Evolutionary conservation across 1,140 invertebrate species (phyloP).

Genomic region (Charaxes varanes): DNA sequence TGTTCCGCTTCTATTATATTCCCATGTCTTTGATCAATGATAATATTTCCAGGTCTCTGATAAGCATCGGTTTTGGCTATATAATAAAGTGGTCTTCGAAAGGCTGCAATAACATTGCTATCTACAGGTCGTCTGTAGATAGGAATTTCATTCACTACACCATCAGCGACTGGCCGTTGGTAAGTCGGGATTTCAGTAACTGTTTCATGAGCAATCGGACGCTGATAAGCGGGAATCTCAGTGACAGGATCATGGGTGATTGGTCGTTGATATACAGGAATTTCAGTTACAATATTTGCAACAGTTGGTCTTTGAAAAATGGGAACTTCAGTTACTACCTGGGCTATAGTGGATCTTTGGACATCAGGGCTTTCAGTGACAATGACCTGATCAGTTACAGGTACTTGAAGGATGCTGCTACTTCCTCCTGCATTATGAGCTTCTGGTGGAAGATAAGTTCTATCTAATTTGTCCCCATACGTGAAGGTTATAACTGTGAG

Average conservation of each 20-base stretch:
- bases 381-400: constrained; percentile 19
- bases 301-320: neutral
- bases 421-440: constrained; percentile 71
- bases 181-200: too few relatives aligned
- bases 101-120: too few relatives aligned
- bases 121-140: too few relatives aligned
- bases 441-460: constrained; percentile 76
- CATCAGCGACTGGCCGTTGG: too few relatives aligned
- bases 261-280: constrained; percentile 2
- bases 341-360: neutral
- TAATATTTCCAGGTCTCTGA: too few relatives aligned
- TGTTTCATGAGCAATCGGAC: too few relatives aligned
- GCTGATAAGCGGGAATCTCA: too few relatives aligned
- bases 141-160: too few relatives aligned
- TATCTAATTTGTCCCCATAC: constrained; percentile 69
- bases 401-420: constrained; percentile 49
- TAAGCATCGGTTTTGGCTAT: too few relatives aligned
- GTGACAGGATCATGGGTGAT: too few relatives aligned
- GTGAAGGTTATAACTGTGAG: constrained; percentile 33
- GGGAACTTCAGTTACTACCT: neutral
- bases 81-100: too few relatives aligned
- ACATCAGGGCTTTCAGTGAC: neutral
- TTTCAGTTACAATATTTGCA: neutral
- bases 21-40: too few relatives aligned
- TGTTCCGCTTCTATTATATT: neutral